Conservation (phyloP, 1,140 invertebrate genomes). For the Cyphomyrmex costatus region DNA sequence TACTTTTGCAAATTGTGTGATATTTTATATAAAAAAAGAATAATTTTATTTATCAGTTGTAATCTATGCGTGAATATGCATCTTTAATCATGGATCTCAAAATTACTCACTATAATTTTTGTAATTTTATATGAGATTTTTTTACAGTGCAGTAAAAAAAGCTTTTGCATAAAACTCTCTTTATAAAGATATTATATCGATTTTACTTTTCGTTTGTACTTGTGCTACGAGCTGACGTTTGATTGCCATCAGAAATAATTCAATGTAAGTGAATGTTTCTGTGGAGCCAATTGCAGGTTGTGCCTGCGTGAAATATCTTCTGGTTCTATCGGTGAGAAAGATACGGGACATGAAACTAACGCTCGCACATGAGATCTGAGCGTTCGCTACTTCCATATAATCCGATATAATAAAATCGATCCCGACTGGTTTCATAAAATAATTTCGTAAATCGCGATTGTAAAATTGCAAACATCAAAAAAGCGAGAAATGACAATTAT, state of each 20-base stretch:
- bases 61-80: too few species aligned
- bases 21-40: too few species aligned
- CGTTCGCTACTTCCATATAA: slow-evolving; percentile 21
- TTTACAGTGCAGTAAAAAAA: too few species aligned
- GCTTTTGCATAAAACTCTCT: neutral
- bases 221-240: neutral
- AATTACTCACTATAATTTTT: too few species aligned
- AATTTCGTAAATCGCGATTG: slow-evolving; percentile 10
- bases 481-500: slow-evolving; percentile 36
- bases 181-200: neutral
- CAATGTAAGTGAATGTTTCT: slow-evolving; percentile 13
- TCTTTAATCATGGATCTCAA: too few species aligned
- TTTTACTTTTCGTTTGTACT: slow-evolving; percentile 25
- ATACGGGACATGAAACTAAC: slow-evolving; percentile 24
- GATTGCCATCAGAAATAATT: slow-evolving; percentile 15
- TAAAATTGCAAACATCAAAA: slow-evolving; percentile 22
- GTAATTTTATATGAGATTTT: too few species aligned
- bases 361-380: neutral
- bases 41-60: too few species aligned
- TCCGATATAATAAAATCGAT: slow-evolving; percentile 32
- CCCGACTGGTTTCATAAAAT: slow-evolving; percentile 32
- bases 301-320: slow-evolving; percentile 18
- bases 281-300: neutral
- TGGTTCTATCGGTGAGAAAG: neutral
- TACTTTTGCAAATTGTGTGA: too few species aligned